These are phyloP conservation scores for Peromyscus polionotus DNA, from an alignment of 2,113 vertebrate genomes.

Conservation along the genomic window DNA sequence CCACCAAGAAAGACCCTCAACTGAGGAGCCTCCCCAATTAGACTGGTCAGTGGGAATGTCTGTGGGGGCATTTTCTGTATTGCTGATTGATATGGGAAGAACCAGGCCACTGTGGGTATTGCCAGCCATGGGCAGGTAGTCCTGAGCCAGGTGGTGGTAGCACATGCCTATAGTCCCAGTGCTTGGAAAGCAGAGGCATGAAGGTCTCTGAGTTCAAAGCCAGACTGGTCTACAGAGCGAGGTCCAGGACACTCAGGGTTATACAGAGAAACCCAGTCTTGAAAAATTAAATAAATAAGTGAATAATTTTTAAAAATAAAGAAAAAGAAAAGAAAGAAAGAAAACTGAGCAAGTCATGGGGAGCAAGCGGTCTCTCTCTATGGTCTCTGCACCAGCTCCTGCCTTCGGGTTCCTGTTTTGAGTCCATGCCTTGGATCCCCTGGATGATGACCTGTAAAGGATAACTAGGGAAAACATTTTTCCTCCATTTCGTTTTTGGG, in stretches of 20 bases:
- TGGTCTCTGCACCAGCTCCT: neutral
- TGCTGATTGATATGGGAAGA: neutral
- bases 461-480: neutral
- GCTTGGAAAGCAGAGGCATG: neutral
- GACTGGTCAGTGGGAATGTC: neutral
- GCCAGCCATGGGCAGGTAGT: neutral
- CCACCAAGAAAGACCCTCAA: neutral
- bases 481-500: neutral
- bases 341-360: neutral
- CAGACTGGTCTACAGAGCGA: neutral
- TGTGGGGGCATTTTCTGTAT: neutral
- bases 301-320: neutral
- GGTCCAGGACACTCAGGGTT: neutral
- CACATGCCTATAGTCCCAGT: neutral
- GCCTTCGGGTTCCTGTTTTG: neutral
- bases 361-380: neutral
- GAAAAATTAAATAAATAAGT: neutral
- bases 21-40: neutral
- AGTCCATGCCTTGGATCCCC: neutral
- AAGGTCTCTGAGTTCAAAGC: neutral
- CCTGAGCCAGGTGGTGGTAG: neutral
- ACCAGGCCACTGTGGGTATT: neutral
- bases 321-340: neutral
- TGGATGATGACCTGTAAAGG: neutral
- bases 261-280: neutral